Evolutionary conservation across 2,797 vertebrate genomes (phyloP), one percentile per base, ranked within the genome.

Genomic region (Myiotriccus ornatus): DNA sequence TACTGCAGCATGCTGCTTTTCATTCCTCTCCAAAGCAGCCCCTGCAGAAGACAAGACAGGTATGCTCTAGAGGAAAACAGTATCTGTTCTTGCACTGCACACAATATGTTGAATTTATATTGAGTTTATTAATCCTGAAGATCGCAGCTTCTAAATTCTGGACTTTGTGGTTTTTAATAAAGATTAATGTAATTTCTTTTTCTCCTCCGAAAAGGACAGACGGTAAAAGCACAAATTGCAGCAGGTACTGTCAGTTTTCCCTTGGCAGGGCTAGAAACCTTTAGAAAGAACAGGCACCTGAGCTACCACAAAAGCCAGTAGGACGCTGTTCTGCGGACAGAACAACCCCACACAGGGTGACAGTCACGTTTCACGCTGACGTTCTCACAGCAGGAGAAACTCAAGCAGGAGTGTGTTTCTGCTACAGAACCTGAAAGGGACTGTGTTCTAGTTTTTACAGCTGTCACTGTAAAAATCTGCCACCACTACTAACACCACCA

Each of bases 291-390:
- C 62, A 86, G 56, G 63, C 39, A 84, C 53, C 49, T 22, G n/a
- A 83, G 62, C 49, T 5, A 75, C 83, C 44, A 84, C 55, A 91
- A 68, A 84, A 68, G 0, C 1, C 77, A 65, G 80, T 1, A 55
- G 77, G 83, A 65, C 28, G 55, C 65, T 65, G 4, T 44, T 85
- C 50, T 75, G n/a, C 0, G 0, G 69, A 69, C 70, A 77, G 84
- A 88, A 90, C 46, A 47, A 21, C 12, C 20, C 34, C 46, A 62
- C 34, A 23, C 2, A 2, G 81, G 55, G 62, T 55, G 65, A 69
- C 0, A 0, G 85, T 34, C 60, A 50, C 1, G 1, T 62, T 86
- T 76, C 63, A 69, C 46, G 69, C 69, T 0, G 0, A 65, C 2
- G 39, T 41, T 52, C 34, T 43, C 6, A 1, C 68, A 75, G 63